Percentiles rank a stretch among this genome's conserved stretches.
Evolutionary conservation across 2,113 vertebrate genomes (phyloP).

Genomic region (Petrocephalus zakoni): DNA sequence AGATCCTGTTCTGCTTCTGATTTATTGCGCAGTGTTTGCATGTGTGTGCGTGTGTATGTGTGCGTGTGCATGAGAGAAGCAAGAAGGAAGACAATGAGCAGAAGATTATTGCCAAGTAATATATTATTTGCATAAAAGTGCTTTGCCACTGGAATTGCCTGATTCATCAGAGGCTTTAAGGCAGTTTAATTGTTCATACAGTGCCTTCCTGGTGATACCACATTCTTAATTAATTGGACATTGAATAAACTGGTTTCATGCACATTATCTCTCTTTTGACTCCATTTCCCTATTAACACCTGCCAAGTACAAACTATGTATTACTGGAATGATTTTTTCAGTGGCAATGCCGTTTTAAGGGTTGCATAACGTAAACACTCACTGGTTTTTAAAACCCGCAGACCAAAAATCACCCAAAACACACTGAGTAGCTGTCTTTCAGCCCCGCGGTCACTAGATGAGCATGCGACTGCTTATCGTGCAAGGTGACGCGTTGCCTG

Average conservation of each 20-base stretch:
- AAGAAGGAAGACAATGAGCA: neutral
- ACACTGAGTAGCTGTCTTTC: neutral
- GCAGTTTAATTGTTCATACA: neutral
- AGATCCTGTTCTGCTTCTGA: neutral
- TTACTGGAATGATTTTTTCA: neutral
- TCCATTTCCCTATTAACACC: neutral
- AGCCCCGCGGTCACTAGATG: neutral
- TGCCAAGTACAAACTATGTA: neutral
- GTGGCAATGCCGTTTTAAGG: neutral
- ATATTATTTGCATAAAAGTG: slow-evolving; percentile 16
- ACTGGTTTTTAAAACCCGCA: neutral
- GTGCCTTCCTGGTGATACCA: neutral
- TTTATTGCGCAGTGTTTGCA: neutral
- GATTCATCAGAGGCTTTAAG: neutral
- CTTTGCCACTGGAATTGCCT: neutral
- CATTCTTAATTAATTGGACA: slow-evolving; percentile 1
- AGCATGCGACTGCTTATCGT: neutral
- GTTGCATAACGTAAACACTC: neutral
- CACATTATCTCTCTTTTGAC: neutral
- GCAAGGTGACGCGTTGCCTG: neutral
- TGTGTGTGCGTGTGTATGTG: neutral
- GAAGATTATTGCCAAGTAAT: slow-evolving; percentile 4
- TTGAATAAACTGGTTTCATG: slow-evolving; percentile 4
- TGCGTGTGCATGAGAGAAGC: neutral
- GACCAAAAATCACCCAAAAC: neutral